These are phyloP conservation scores for Pachydiplax longipennis DNA, from an alignment of 2,888 invertebrate genomes.

Conservation along the genomic window DNA sequence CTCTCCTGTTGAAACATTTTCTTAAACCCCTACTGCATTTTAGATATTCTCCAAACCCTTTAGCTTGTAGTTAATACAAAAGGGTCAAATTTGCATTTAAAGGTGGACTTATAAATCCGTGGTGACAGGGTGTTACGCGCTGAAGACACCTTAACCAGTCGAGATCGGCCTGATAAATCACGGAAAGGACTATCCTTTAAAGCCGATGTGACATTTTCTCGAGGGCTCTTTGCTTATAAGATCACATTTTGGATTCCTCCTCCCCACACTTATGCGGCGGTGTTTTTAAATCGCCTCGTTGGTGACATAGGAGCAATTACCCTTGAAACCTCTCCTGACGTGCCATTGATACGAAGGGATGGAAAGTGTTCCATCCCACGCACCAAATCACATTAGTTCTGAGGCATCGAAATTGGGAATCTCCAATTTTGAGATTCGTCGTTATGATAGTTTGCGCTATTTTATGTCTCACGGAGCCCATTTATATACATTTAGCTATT, in stretches of 20 bases:
- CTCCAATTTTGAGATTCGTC: too few relatives aligned
- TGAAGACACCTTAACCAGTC: background rate
- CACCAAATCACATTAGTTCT: too few relatives aligned
- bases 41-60: too few relatives aligned
- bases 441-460: too few relatives aligned
- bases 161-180: background rate
- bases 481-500: too few relatives aligned
- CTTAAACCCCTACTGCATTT: too few relatives aligned
- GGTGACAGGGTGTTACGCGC: background rate
- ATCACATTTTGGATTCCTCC: too few relatives aligned
- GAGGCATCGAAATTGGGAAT: too few relatives aligned
- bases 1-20: too few relatives aligned
- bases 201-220: background rate
- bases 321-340: background rate
- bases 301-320: background rate
- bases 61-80: background rate
- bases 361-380: background rate
- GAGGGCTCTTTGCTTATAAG: too few relatives aligned
- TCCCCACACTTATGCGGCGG: background rate
- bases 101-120: background rate
- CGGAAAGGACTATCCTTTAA: background rate
- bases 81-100: background rate
- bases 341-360: background rate
- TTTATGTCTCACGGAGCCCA: too few relatives aligned
- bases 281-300: background rate